Conservation (phyloP, 1,140 invertebrate species). For the Teleogryllus occipitalis region DNA sequence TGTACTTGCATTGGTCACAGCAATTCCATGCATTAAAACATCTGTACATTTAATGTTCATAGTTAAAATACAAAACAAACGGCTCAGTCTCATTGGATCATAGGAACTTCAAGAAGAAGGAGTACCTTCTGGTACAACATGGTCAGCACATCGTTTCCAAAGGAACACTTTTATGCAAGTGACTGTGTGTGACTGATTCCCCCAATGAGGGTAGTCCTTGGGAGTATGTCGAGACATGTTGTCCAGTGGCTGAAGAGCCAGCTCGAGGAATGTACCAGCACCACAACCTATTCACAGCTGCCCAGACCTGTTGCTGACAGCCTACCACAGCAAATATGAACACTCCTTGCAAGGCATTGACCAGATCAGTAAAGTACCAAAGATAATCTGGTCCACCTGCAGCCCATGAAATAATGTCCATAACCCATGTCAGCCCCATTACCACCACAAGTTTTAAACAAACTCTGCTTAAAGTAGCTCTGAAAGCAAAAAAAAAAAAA, state of each 20-base stretch:
- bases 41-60: background rate
- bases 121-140: background rate
- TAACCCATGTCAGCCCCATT: slow-evolving; percentile 77
- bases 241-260: slow-evolving; percentile 47
- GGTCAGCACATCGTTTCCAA: slow-evolving; percentile 47
- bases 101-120: background rate
- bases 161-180: slow-evolving; percentile 51
- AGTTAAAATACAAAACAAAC: background rate
- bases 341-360: slow-evolving; percentile 79
- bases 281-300: slow-evolving; percentile 56
- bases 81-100: background rate
- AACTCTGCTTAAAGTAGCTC: slow-evolving; percentile 64
- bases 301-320: slow-evolving; percentile 72
- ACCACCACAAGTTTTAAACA: slow-evolving; percentile 77
- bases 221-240: slow-evolving; percentile 52
- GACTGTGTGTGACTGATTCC: slow-evolving; percentile 62
- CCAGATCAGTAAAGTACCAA: slow-evolving; percentile 66
- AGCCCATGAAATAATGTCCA: slow-evolving; percentile 65
- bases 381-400: slow-evolving; percentile 65
- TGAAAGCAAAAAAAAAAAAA: slow-evolving; percentile 39
- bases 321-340: slow-evolving; percentile 82
- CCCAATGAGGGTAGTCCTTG: slow-evolving; percentile 69
- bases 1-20: background rate
- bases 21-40: background rate
- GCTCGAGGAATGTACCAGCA: slow-evolving; percentile 45